Conservation (phyloP, 2,797 vertebrate species). For the Acanthurus leucopareius region DNA sequence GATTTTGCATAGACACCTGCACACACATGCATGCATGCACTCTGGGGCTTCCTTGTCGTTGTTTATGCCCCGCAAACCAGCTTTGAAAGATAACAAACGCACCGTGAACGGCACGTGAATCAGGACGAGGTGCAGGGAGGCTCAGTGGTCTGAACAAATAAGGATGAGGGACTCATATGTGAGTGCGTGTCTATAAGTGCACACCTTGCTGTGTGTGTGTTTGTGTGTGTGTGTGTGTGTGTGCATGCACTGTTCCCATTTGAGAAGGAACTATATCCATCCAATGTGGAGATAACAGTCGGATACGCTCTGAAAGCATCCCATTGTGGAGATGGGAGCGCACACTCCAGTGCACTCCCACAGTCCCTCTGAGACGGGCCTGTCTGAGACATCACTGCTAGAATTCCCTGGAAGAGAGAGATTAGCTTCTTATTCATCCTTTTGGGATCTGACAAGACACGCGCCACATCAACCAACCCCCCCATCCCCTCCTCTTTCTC, state of each 20-base stretch:
- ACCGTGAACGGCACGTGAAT: conserved; percentile 16
- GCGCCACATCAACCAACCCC: conserved; percentile 24
- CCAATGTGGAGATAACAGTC: conserved; percentile 52
- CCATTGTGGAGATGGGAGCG: conserved; percentile 47
- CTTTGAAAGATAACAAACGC: conserved; percentile 51
- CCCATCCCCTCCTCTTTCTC: not conserved
- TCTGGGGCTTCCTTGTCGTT: conserved; percentile 10
- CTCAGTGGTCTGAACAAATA: conserved; percentile 46
- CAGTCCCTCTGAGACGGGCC: conserved; percentile 63
- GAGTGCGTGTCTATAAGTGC: conserved; percentile 5
- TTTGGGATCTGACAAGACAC: conserved; percentile 77
- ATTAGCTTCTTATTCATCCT: conserved; percentile 83
- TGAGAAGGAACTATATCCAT: conserved; percentile 44
- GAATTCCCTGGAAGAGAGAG: conserved; percentile 77
- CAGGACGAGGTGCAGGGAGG: conserved; percentile 16
- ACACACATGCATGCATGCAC: conserved; percentile 17
- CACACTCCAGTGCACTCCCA: conserved; percentile 65
- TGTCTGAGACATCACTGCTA: conserved; percentile 68
- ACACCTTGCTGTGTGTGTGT: not conserved
- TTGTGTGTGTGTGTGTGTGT: not conserved
- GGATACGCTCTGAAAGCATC: conserved; percentile 57
- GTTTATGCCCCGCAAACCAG: conserved; percentile 37
- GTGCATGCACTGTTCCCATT: conserved; percentile 40
- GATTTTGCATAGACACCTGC: conserved; percentile 29
- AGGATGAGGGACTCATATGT: conserved; percentile 10